Base-by-base conservation (phyloP, 2,888 invertebrate species). In the Synergus umbraculus region DNA sequence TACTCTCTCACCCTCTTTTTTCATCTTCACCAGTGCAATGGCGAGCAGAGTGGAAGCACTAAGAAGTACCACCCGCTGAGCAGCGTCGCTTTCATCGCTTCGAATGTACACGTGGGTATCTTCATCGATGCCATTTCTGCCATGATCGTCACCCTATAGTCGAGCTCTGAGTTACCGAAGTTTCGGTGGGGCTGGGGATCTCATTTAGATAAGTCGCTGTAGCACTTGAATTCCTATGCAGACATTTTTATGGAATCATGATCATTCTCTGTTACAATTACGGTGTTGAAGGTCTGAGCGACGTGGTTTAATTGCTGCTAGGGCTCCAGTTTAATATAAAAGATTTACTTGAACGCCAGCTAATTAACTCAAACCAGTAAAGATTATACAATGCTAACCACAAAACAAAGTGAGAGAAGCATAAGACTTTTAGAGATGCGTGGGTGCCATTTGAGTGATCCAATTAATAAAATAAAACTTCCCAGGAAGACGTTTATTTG, bases 1-100 rank as follows among this genome's bases (percentile, higher is more conserved):
- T 79, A 69, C 78, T 78, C 80, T 83, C 78, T 81, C 37, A 76
- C 49, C 49, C 43, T 44, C 46, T 43, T 76, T 78, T 18, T 77
- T 46, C 29, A 41, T 37, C 54, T 76, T 49, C 43, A 22, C 64
- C 49, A 60, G 65, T 64, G 76, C 58, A 76, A 44, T 22, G 60
- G 13, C 58, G 44, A 41, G 76, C 67, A 43, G 78, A 76, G 77
- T 69, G 78, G 18, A 43, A 73, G 76, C 77, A 60, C 60, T 18
- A 78, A 83, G 78, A 66, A 66, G 77, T 78, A 66, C 54, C 65
- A 77, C 73, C 78, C 76, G 60, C 77, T 66, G 69, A 49, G 64
- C 29, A 49, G 44, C 49, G 64, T 64, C 76, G 73, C 73, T 44
- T 64, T 79, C 64, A 64, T 54, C 76, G 73, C 78, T 60, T 43